Base-by-base conservation (phyloP, 2,888 invertebrate genomes). In the Amiota communis region DNA sequence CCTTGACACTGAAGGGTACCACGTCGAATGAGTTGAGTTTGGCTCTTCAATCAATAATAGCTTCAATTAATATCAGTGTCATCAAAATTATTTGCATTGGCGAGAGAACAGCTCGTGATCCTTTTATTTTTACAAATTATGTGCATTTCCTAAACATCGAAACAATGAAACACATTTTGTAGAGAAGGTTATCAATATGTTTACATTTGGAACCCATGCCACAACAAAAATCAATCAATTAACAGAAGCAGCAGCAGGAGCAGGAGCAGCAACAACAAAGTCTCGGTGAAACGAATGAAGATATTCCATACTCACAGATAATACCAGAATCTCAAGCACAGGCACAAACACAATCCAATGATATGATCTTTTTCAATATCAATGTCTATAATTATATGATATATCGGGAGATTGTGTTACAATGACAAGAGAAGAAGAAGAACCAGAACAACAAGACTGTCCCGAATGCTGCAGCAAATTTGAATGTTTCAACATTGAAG, bases 321-420 rank as follows among this genome's bases (percentile, higher is more conserved):
- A 70, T 84, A 70, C 82, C 84, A 0, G 73, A 80, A 8, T 74
- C 80, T 0, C 84, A 81, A 70, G 6, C 70, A 17, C 17, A 53
- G 13, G 12, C 61, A 46, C 73, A 75, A 63, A 20, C 59, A 11
- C 12, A 9, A 15, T 15, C 8, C n/a, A 65, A n/a, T 15, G 1
- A 96, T 85, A 92, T 97, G 87, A 93, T 95, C 70, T 94, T 95
- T 87, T 91, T 98, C 72, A 97, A 98, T 84, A 93, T 94, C 47
- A 92, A 92, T 78, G 93, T 97, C 6, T 96, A 97, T 81, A 95
- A 94, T 76, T 97, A 97, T 88, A 91, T 97, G 81, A 95, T 94
- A 86, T 91, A 93, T 73, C 90, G 94, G 8, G 92, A 93, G 75
- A 90, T 90, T 48, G 81, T 92, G 8, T 90, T 87, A 75, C 86